Evolutionary conservation across 2,888 invertebrate species (phyloP), one percentile per base, ranked within the genome.

Genomic region (Rotaria magnacalcarata): DNA sequence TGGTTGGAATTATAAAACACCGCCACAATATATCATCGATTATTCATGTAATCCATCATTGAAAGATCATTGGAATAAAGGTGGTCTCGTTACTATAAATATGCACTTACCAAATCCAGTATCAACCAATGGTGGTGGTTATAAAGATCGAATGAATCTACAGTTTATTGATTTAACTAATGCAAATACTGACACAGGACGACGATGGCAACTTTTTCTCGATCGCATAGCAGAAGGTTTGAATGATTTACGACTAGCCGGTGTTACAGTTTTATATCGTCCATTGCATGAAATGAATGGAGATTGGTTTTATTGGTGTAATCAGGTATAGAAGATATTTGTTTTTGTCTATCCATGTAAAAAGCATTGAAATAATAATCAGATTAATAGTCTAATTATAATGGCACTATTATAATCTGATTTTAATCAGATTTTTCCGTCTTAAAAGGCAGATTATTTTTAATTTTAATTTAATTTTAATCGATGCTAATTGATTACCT

Each of bases 231-330:
- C 80, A 10, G n/a, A 80, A 47, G 80, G 80, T 80, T 47, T 80
- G 24, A 5, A 80, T 80, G 80, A 80, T 47, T 47, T 80, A 47
- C 80, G 47, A 47, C 80, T 5, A 80, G 80, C 80, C 24, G 80
- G 47, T 4, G 47, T 80, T 10, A 43, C 88, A 0, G 87, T 88
- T 19, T 85, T 88, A 19, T 88, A 87, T 84, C 86, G 88, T 34
- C 87, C 87, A 4, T 87, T 87, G n/a, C 88, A 88, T 74, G 88
- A 88, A 85, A 87, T 88, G 86, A 88, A 88, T 74, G 88, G 88
- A 2, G 85, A 84, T 34, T 88, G 88, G 88, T 88, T 88, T 86
- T 88, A 88, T 87, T 88, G 88, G 88, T 88, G 88, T 19, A 85
- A 87, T 14, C 87, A 85, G 43, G 85, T 60, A 24, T 74, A 6